A percentile compares a stretch with the other conserved stretches of the same genome.
Evolutionary conservation across 2,797 vertebrate genomes (phyloP).

Genomic region (Amblyraja radiata): DNA sequence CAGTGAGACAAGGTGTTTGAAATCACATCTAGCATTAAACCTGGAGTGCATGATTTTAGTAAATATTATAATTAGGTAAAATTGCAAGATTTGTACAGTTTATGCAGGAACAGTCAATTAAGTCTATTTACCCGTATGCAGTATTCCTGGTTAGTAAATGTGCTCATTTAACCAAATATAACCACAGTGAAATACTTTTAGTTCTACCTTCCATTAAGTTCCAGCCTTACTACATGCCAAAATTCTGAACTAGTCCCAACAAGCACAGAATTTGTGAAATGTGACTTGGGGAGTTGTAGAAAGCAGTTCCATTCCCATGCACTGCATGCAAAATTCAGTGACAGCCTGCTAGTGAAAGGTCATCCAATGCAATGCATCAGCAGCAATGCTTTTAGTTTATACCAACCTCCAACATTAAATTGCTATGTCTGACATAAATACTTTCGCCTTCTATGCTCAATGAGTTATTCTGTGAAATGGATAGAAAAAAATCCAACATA

Average conservation of each 20-base stretch:
- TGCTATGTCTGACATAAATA: conserved; percentile 99
- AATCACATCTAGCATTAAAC: background rate
- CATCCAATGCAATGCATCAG: conserved; percentile 66
- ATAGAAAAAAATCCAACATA: conserved; percentile 43
- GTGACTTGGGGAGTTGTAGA: conserved; percentile 50
- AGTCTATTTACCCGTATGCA: conserved; percentile 54
- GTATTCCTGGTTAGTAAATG: conserved; percentile 41
- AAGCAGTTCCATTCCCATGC: conserved; percentile 60
- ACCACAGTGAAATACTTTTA: background rate
- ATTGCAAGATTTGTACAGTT: background rate
- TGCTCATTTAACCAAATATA: conserved; percentile 24
- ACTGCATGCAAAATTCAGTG: conserved; percentile 65
- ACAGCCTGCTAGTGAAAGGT: conserved; percentile 77
- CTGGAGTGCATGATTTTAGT: conserved; percentile 14
- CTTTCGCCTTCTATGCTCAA: conserved; percentile 97
- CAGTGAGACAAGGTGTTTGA: conserved; percentile 29
- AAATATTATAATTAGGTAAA: background rate
- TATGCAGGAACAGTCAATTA: conserved; percentile 48
- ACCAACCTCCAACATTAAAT: conserved; percentile 99
- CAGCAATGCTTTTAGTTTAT: conserved; percentile 61
- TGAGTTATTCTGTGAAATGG: conserved; percentile 83
- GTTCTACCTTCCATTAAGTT: background rate
- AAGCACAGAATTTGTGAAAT: background rate
- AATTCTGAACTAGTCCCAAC: background rate
- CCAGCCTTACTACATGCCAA: background rate